Base-by-base conservation (phyloP, 2,888 invertebrate genomes). In the Agrochola litura region DNA sequence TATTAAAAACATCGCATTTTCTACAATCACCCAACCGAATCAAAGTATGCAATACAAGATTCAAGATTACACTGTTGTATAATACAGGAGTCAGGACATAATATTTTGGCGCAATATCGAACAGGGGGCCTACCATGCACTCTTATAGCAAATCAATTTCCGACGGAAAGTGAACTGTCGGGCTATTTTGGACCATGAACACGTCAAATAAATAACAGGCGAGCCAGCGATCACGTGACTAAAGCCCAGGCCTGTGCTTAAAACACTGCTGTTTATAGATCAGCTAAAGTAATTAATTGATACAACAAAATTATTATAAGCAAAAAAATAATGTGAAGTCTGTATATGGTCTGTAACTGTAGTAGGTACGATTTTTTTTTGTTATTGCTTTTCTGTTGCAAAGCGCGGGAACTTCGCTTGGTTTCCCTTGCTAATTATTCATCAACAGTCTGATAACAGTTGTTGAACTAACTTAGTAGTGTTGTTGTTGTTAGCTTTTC, bases 341-440 rank as follows among this genome's bases (percentile, higher is more conserved):
- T 46, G 19, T 16, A 12, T 19, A 19, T 43, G 6, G 30, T 43
- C 30, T 58, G 4, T 14, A 43, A 30, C 14, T 30, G 1, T 58
- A 16, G 5, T 58, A 58, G 25, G 14, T 58, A 3, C 3, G 6
- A 52, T 66, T 43, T 68, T 14, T 19, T n/a, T 70, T 30, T n/a
- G 54, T 76, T n/a, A 68, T 73, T 71, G 56, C 30, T 41, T 54
- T 30, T 41, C 3, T 60, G 25, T 43, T 52, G 14, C 49, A 77
- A 72, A 82, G 65, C 41, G 77, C 72, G 69, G 65, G 73, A 82
- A 77, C n/a, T 30, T 22, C 2, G 16, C 43, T 49, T 49, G 6
- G 43, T 72, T 83, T 74, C 68, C 58, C 77, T 77, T 83, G 78
- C 49, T 74, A 82, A 69, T 67, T 43, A 12, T 37, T 58, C 12